These are phyloP conservation scores for Drosophila obscura DNA, from an alignment of 1,140 invertebrate species.

Conservation along the genomic window DNA sequence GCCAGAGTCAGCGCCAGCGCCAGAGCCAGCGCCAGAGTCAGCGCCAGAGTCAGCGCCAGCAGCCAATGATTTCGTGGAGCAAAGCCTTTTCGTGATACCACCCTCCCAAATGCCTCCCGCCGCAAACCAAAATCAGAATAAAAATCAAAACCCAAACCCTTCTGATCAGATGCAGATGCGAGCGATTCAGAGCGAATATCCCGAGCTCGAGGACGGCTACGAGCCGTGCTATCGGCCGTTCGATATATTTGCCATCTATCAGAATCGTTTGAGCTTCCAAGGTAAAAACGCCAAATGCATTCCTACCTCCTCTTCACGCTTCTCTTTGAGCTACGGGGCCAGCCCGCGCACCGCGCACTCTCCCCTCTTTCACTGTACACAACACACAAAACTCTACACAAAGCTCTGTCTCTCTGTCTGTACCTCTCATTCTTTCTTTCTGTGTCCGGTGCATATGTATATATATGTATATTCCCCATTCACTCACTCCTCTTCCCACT, in stretches of 20 bases:
- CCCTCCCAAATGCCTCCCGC: constrained; percentile 59
- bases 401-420: constrained; percentile 21
- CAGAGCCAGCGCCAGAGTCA: constrained; percentile 23
- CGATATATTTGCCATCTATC: constrained; percentile 82
- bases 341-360: constrained; percentile 27
- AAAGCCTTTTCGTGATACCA: constrained; percentile 72
- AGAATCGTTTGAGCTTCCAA: constrained; percentile 82
- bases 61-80: constrained; percentile 48
- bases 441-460: constrained; percentile 7
- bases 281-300: constrained; percentile 68
- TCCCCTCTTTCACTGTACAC: constrained; percentile 26
- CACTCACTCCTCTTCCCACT: background rate
- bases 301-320: constrained; percentile 39
- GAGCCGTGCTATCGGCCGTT: constrained; percentile 81
- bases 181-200: constrained; percentile 16
- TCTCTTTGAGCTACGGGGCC: constrained; percentile 21
- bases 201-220: constrained; percentile 57
- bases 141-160: constrained; percentile 25
- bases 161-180: constrained; percentile 24
- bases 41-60: constrained; percentile 38
- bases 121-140: constrained; percentile 33
- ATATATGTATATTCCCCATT: constrained; percentile 20
- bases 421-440: constrained; percentile 17
- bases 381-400: constrained; percentile 14
- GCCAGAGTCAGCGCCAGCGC: constrained; percentile 22